Evolutionary conservation across 1,140 invertebrate species (phyloP), one percentile per base, ranked within the genome.

Genomic region (Lucilia sericata): DNA sequence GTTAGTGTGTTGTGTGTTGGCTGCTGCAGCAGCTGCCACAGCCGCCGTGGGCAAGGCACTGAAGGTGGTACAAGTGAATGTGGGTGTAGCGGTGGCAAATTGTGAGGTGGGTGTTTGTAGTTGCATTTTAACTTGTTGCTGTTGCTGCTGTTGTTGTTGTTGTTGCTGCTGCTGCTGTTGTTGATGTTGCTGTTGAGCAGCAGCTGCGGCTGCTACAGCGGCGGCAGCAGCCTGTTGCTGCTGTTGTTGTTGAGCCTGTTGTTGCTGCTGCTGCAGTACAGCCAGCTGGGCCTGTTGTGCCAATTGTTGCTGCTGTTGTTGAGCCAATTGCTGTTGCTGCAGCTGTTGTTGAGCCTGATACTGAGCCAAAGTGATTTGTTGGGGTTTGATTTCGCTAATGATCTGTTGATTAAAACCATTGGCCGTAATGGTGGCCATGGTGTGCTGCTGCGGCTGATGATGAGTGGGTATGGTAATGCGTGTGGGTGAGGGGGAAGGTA

Each of bases 371-470:
- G 89, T 90, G n/a, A 90, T 90, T 84, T 90, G 89, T 82, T 90
- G 89, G 2, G 89, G 89, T 83, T 90, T 90, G 19, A 90, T 90
- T 75, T 90, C 89, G 78, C 89, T 90, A 70, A 90, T 90, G 74
- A 90, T 90, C 83, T 90, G 89, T 83, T 90, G 89, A 83, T 90
- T 90, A 83, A 90, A 90, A 65, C 88, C 86, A 21, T 88, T 87
- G 7, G 89, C 88, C 2, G 89, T 90, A n/a, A 90, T 90, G 2
- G 89, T 90, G 21, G 89, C 89, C 86, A 90, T 90, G 13, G 89
- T 89, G 81, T 90, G 89, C 75, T 90, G 89, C 82, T 86, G 85
- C 80, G 84, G 13, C 78, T 85, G 84, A 78, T 85, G 85, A 17
- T 85, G 84, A 5, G 51, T 81, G 34, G 85, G 85, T 78, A 85